Conservation (phyloP, 2,797 vertebrate species). For the Phrynocephalus vlangalii region DNA sequence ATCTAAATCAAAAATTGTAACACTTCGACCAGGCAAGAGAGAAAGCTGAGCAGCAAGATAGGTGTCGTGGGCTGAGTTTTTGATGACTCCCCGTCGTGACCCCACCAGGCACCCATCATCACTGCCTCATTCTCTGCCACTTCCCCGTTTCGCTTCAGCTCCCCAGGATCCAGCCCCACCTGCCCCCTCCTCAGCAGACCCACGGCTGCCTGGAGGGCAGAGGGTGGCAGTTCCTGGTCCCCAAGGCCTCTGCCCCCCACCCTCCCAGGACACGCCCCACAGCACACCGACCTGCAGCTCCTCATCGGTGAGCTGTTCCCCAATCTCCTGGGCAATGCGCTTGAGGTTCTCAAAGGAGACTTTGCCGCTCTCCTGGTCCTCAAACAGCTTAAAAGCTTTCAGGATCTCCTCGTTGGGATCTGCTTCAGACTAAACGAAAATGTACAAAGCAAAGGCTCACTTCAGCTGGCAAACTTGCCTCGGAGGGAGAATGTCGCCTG, state of each 20-base stretch:
- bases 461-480: too few species aligned
- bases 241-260: background rate
- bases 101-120: too few species aligned
- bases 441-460: background rate
- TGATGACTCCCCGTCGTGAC: too few species aligned
- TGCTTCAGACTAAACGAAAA: constrained; percentile 83
- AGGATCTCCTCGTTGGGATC: constrained; percentile 91
- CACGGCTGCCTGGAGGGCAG: background rate
- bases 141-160: background rate
- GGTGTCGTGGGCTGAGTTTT: too few species aligned
- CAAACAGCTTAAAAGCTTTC: constrained; percentile 91
- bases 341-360: constrained; percentile 93
- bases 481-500: too few species aligned
- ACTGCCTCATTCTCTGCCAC: background rate
- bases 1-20: too few species aligned
- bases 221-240: background rate
- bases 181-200: too few species aligned
- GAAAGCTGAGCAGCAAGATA: too few species aligned
- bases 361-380: constrained; percentile 88
- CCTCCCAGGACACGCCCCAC: too few species aligned
- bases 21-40: too few species aligned
- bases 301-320: constrained; percentile 91
- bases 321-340: constrained; percentile 87
- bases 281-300: constrained; percentile 85
- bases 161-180: background rate